Evolutionary conservation across 2,113 vertebrate genomes (phyloP).

Genomic region (Eira barbara): DNA sequence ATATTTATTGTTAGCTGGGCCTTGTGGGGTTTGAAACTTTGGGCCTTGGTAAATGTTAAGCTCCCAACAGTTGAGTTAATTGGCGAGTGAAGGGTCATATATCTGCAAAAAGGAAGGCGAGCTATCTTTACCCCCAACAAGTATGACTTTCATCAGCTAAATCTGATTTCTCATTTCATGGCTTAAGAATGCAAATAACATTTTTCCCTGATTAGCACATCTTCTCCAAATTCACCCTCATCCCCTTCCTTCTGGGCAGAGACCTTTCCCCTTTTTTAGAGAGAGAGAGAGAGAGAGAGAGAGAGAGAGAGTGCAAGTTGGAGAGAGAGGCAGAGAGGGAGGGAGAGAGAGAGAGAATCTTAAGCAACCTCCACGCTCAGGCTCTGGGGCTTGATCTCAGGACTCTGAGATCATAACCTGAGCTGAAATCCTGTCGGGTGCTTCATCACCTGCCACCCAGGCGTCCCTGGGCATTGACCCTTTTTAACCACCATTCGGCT

Average conservation of each 20-base stretch:
- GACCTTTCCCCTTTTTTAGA: neutral
- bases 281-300: neutral
- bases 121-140: neutral
- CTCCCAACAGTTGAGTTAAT: slow-evolving; percentile 16
- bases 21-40: neutral
- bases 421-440: too few species aligned
- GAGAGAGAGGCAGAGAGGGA: too few species aligned
- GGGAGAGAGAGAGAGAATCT: too few species aligned
- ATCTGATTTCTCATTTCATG: neutral
- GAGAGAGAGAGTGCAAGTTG: neutral
- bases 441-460: too few species aligned
- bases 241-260: neutral
- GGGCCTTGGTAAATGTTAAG: neutral
- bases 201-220: neutral
- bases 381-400: too few species aligned
- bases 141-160: slow-evolving; percentile 17
- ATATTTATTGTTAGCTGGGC: neutral
- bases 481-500: neutral
- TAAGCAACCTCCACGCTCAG: too few species aligned
- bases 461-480: neutral
- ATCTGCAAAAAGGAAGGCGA: slow-evolving; percentile 47
- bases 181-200: neutral
- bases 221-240: neutral
- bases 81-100: neutral
- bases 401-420: too few species aligned